Evolutionary conservation across 2,113 vertebrate species (phyloP).

Genomic region (Megaceryle maxima): DNA sequence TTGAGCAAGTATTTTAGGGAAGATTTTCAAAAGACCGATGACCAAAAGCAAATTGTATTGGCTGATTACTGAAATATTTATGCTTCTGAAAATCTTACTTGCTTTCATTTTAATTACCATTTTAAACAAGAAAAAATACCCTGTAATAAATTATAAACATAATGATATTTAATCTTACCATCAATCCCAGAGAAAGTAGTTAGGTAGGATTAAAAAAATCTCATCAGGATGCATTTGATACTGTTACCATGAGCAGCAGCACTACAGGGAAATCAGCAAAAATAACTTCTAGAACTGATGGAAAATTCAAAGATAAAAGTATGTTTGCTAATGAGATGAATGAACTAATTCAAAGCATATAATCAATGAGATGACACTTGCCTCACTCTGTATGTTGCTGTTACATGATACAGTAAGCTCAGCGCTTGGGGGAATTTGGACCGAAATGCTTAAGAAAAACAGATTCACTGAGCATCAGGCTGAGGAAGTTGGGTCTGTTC

Average conservation of each 20-base stretch:
- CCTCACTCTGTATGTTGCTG: not conserved
- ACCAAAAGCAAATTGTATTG: not conserved
- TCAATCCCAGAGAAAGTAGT: not conserved
- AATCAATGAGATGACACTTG: not conserved
- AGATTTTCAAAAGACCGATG: not conserved
- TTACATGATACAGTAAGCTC: not conserved
- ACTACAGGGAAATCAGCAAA: constrained; percentile 41
- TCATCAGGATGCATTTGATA: not conserved
- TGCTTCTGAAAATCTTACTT: not conserved
- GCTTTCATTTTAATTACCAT: not conserved
- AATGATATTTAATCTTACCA: not conserved
- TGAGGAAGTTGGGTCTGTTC: not conserved
- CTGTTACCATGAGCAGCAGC: not conserved
- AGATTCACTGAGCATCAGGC: not conserved
- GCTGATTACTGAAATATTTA: not conserved
- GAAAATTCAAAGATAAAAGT: not conserved
- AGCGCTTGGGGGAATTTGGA: not conserved
- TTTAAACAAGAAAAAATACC: not conserved
- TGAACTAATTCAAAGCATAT: not conserved
- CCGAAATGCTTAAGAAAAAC: not conserved
- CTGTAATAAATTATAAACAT: not conserved
- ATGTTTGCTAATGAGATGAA: not conserved
- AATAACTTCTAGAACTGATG: not conserved
- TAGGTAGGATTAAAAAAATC: not conserved
- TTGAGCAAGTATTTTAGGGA: not conserved